Evolutionary conservation across 2,888 invertebrate genomes (phyloP), one percentile per base, ranked within the genome.

Genomic region (Chymomyza caudatula): DNA sequence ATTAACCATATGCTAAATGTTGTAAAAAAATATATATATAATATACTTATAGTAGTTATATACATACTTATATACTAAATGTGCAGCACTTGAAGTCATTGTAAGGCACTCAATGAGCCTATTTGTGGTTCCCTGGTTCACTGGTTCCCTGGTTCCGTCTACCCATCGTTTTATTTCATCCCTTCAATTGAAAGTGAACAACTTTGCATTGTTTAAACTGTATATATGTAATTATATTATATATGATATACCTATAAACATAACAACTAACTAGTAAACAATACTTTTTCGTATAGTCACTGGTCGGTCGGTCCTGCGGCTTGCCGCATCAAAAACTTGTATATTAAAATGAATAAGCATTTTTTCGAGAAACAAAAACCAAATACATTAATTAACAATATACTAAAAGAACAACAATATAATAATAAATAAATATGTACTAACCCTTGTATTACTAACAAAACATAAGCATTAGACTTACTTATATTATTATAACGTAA

Each of bases 401-500:
- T n/a, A n/a, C n/a, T n/a, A n/a, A 60, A 64, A 72, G n/a, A 44
- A 22, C 20, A 47, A 20, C 20, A 43, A 62, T 37, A 11, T 53
- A 61, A 8, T 56, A 63, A 74, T 67, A 68, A 67, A 63, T 63
- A 65, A 51, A 70, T 56, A 37, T 37, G 11, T 37, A 66, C 65
- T 77, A 63, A 69, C 68, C 76, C 76, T 84, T 85, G 76, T 80
- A 85, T 78, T 80, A 74, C 47, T 54, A 54, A 77, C 66, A 67
- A 49, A 52, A 65, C 4, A 51, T 13, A 51, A 75, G 68, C 69
- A 78, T 80, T 82, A 82, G 82, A 84, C 74, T 81, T 84, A 85
- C 82, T 75, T 67, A 57, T 13, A 70, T 78, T 70, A 82, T 80
- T 86, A 78, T 77, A 86, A 86, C 67, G 78, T 81, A 74, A 69